Conservation (phyloP, 2,888 invertebrate genomes). For the Clepsis dumicolana region DNA sequence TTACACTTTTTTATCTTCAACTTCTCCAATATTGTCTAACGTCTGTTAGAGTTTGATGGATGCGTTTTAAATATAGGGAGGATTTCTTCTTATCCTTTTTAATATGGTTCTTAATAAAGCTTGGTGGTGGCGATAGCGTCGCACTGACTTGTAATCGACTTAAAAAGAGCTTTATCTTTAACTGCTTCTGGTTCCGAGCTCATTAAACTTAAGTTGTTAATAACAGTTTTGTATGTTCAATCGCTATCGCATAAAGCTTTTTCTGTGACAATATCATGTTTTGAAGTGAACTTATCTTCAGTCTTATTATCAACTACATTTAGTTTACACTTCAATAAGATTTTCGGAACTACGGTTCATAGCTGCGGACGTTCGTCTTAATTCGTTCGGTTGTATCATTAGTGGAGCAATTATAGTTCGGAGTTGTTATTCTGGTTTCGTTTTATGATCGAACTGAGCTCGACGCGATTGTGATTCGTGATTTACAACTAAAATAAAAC, state of each 20-base stretch:
- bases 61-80: constrained; percentile 67
- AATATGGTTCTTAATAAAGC: constrained; percentile 54
- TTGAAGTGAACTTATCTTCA: not conserved
- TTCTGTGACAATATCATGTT: not conserved
- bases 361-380: constrained; percentile 24
- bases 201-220: constrained; percentile 35
- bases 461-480: constrained; percentile 41
- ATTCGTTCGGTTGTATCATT: constrained; percentile 42
- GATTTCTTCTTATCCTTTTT: constrained; percentile 48
- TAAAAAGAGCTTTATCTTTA: constrained; percentile 39
- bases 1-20: constrained; percentile 77
- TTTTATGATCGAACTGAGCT: constrained; percentile 41
- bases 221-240: constrained; percentile 26
- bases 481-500: constrained; percentile 43
- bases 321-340: no score
- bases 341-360: constrained; percentile 19
- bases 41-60: constrained; percentile 75
- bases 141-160: constrained; percentile 41
- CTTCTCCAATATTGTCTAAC: constrained; percentile 71
- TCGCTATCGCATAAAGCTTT: constrained; percentile 8
- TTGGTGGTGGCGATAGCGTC: constrained; percentile 45
- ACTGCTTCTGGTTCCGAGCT: constrained; percentile 30
- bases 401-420: constrained; percentile 40
- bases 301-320: constrained; percentile 13
- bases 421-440: constrained; percentile 42